phyloP scores from a whole-genome alignment of 2,113 vertebrate species.

The Eupsittula cactorum region DNA sequence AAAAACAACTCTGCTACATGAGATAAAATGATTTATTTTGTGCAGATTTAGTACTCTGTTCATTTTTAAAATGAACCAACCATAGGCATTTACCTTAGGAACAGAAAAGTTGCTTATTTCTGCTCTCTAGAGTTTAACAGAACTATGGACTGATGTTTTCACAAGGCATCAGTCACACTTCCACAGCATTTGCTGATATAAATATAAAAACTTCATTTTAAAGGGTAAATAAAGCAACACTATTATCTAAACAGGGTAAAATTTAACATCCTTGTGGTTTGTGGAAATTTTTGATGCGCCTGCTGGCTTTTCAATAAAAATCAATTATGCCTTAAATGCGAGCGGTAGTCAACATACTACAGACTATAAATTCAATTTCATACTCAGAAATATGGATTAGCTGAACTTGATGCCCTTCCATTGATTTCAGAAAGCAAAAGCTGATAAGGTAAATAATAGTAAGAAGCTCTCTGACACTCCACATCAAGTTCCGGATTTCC shows the following conservation, averaged over 20 bases:
- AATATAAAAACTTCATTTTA: conserved; percentile 84
- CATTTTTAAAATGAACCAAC: conserved; percentile 71
- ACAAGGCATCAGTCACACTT: conserved; percentile 79
- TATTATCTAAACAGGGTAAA: conserved; percentile 85
- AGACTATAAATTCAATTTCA: conserved; percentile 91
- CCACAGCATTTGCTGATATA: conserved; percentile 77
- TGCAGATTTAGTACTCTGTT: conserved; percentile 71
- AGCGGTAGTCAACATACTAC: conserved; percentile 86
- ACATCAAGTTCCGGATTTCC: conserved; percentile 86
- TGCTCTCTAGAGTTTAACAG: conserved; percentile 46
- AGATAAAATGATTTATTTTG: conserved; percentile 28
- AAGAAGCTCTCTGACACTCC: conserved; percentile 84
- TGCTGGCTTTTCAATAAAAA: conserved; percentile 94
- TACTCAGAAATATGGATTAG: conserved; percentile 91
- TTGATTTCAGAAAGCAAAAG: conserved; percentile 88
- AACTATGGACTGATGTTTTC: conserved; percentile 72
- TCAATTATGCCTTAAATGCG: conserved; percentile 92
- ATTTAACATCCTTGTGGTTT: conserved; percentile 88
- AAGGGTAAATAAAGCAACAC: conserved; percentile 83
- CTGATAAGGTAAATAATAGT: conserved; percentile 89
- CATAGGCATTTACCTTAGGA: conserved; percentile 65
- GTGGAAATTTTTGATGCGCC: conserved; percentile 91
- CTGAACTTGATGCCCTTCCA: conserved; percentile 88
- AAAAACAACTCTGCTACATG: conserved; percentile 40
- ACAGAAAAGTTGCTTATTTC: conserved; percentile 71